Evolutionary conservation across 1,140 invertebrate species (phyloP), one percentile per base, ranked within the genome.

Genomic region (Colletes gigas): DNA sequence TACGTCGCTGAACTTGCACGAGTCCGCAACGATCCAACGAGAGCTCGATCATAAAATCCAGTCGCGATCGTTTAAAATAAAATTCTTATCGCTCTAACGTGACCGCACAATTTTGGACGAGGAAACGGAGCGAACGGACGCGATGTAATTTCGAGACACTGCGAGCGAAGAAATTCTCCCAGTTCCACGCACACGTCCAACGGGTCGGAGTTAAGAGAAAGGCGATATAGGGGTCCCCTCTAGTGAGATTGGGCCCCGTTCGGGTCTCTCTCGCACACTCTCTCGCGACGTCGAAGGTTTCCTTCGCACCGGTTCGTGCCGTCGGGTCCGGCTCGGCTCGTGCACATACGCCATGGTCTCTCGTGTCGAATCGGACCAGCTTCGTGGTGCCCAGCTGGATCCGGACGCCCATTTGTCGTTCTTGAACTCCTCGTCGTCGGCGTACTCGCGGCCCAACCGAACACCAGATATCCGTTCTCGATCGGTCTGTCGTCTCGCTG

Each of bases 321-420:
- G 80, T 87, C 69, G 84, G 73, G 74, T 83, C 73, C 67, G 77
- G 78, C 82, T 86, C 60, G 79, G 72, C 79, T 85, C 83, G 83
- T 82, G 83, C 84, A 83, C 69, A 70, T 62, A 73, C 83, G 83
- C 71, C 80, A 86, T 86, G 84, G 83, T 85, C 75, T 79, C 75
- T 86, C 80, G 84, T 62, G 70, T 86, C 84, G 78, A 81, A 81
- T 85, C 84, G 78, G 83, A 55, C 78, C 78, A 85, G 81, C 83
- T 66, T 83, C 82, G 65, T 65, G 78, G 73, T 77, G 59, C 73
- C 73, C 83, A 85, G 82, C 73, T 85, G 82, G 83, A 77, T 84
- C 82, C 73, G 55, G 68, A 78, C 83, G 54, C 67, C 73, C 69
- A 74, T 82, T 84, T 59, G 68, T 81, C 57, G 82, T 62, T 55